Evolutionary conservation across 2,797 vertebrate genomes (phyloP).

Genomic region (Crocidura indochinensis): DNA sequence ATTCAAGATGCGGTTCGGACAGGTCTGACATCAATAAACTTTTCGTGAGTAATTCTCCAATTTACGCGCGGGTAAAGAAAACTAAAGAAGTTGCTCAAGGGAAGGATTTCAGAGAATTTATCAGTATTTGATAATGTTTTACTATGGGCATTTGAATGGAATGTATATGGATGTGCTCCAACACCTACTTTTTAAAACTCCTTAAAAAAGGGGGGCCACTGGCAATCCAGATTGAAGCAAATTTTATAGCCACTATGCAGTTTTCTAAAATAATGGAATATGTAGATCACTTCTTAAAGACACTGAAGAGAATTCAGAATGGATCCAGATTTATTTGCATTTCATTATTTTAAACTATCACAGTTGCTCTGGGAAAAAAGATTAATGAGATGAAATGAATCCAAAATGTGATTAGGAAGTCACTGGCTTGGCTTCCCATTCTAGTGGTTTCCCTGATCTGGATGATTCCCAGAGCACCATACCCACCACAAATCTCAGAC

Average conservation of each 20-base stretch:
- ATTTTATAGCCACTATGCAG: background rate
- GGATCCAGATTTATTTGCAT: too few relatives aligned
- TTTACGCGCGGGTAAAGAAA: conserved; percentile 49
- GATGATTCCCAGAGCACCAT: background rate
- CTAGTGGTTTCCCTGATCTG: background rate
- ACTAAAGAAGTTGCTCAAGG: conserved; percentile 3
- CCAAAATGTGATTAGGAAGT: conserved; percentile 21
- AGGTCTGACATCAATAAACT: conserved; percentile 4
- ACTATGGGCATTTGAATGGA: conserved; percentile 6
- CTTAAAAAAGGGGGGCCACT: background rate
- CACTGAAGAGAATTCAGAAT: conserved; percentile 46
- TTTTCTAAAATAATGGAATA: conserved; percentile 64
- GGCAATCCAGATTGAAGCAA: conserved; percentile 34
- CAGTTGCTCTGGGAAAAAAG: conserved; percentile 8
- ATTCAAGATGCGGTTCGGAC: background rate
- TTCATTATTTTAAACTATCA: conserved; percentile 44
- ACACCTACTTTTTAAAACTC: background rate
- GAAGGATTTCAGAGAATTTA: background rate
- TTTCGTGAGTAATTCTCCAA: conserved; percentile 22
- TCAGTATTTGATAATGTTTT: background rate
- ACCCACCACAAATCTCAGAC: background rate
- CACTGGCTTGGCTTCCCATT: background rate
- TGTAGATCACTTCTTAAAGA: conserved; percentile 40
- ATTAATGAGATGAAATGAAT: conserved; percentile 47
- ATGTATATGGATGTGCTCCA: background rate